Percentiles rank a stretch among this genome's conserved stretches.
Conservation (phyloP, 1,140 invertebrate species). For the Calliopsis andreniformis region DNA sequence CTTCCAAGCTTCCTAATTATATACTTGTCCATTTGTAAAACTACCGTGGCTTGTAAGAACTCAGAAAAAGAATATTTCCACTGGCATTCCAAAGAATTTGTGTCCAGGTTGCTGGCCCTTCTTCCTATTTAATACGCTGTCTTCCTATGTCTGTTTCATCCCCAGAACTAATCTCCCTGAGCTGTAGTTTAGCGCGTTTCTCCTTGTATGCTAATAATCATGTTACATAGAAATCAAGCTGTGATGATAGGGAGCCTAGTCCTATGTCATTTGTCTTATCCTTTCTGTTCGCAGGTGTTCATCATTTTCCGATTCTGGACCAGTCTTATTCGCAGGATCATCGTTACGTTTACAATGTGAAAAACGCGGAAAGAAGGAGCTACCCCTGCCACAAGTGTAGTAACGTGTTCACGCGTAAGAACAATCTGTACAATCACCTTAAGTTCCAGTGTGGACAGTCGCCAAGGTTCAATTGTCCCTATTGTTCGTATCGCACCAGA, state of each 20-base stretch:
- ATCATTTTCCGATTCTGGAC: neutral
- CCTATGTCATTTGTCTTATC: slow-evolving; percentile 22
- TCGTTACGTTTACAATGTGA: slow-evolving; percentile 26
- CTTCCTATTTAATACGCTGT: no score
- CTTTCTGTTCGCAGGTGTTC: slow-evolving; percentile 57
- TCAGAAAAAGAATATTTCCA: no score
- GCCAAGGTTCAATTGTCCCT: slow-evolving; percentile 81
- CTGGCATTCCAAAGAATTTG: no score
- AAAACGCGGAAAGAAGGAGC: slow-evolving; percentile 24
- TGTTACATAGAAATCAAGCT: no score
- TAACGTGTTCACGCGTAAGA: slow-evolving; percentile 68
- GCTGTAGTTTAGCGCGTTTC: no score
- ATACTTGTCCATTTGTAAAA: no score
- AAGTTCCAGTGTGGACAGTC: slow-evolving; percentile 82
- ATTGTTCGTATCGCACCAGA: slow-evolving; percentile 77
- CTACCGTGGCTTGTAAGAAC: no score
- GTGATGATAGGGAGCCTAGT: neutral
- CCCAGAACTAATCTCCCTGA: neutral
- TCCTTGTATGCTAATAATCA: neutral
- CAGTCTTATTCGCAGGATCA: slow-evolving; percentile 13
- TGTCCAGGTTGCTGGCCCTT: no score
- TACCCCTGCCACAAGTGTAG: slow-evolving; percentile 69
- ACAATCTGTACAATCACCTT: slow-evolving; percentile 82
- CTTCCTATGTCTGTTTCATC: neutral
- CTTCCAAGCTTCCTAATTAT: no score